Evolutionary conservation across 2,797 vertebrate species (phyloP).

Genomic region (Hylomyscus alleni): DNA sequence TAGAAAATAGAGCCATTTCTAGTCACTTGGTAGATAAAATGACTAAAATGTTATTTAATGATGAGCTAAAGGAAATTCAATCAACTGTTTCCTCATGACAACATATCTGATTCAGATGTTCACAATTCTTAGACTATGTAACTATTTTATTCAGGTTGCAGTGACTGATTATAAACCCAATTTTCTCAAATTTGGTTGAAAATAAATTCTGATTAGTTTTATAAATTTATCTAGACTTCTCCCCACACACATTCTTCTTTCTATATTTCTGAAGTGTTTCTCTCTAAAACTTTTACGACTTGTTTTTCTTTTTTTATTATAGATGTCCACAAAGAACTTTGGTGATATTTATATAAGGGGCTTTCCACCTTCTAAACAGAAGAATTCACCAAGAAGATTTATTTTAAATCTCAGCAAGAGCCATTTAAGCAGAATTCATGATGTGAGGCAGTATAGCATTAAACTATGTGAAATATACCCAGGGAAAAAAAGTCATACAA

Average conservation of each 20-base stretch:
- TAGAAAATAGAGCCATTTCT: slow-evolving; percentile 46
- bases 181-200: slow-evolving; percentile 46
- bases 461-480: not conserved
- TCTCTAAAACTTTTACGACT: not conserved
- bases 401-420: not conserved
- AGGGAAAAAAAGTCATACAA: slow-evolving; percentile 34
- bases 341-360: not conserved
- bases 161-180: not conserved
- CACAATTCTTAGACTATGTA: slow-evolving; percentile 43
- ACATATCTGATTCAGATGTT: slow-evolving; percentile 23
- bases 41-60: slow-evolving; percentile 24
- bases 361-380: not conserved
- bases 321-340: not conserved
- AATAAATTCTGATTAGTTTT: slow-evolving; percentile 45
- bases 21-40: not conserved
- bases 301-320: slow-evolving; percentile 31
- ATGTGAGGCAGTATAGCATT: not conserved
- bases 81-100: slow-evolving; percentile 37
- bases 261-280: not conserved
- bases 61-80: slow-evolving; percentile 46
- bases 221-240: not conserved
- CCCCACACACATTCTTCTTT: not conserved
- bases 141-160: not conserved
- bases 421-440: slow-evolving; percentile 19
- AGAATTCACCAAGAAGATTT: not conserved